Conservation (phyloP, 1,140 invertebrate genomes). For the Drosophila prosaltans region DNA sequence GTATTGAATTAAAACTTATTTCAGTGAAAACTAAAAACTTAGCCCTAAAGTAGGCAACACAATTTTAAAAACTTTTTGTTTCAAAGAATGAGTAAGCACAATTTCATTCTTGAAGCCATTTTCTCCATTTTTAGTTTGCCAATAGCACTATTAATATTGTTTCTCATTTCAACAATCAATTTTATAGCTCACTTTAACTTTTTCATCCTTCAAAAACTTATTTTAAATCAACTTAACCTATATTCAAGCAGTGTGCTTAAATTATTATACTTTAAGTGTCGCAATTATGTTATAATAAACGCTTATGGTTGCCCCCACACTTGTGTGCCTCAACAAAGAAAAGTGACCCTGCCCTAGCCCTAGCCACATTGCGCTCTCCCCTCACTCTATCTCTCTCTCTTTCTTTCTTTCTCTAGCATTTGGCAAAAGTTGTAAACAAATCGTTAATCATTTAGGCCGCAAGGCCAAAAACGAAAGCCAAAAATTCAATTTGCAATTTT, state of each 20-base stretch:
- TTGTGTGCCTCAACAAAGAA: conserved; percentile 11
- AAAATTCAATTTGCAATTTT: conserved; percentile 52
- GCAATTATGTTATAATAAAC: conserved; percentile 13
- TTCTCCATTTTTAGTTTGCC: no score
- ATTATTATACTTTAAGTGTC: conserved; percentile 22
- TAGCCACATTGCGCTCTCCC: background rate
- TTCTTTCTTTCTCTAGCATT: no score
- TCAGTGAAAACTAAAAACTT: background rate
- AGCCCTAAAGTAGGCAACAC: conserved; percentile 1
- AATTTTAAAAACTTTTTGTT: no score
- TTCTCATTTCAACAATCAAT: no score
- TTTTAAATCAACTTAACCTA: no score
- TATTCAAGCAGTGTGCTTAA: background rate
- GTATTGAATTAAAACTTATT: no score
- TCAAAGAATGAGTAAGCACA: no score
- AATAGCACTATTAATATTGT: no score
- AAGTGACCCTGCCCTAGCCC: conserved; percentile 9
- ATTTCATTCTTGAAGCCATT: no score
- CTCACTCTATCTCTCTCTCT: background rate
- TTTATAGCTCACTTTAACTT: no score
- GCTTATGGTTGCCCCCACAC: background rate
- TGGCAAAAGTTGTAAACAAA: conserved; percentile 59
- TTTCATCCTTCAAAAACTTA: no score
- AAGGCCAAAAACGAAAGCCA: conserved; percentile 41
- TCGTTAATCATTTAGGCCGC: conserved; percentile 54